phyloP scores from a whole-genome alignment of 2,113 vertebrate genomes.

The Abramis brama region DNA sequence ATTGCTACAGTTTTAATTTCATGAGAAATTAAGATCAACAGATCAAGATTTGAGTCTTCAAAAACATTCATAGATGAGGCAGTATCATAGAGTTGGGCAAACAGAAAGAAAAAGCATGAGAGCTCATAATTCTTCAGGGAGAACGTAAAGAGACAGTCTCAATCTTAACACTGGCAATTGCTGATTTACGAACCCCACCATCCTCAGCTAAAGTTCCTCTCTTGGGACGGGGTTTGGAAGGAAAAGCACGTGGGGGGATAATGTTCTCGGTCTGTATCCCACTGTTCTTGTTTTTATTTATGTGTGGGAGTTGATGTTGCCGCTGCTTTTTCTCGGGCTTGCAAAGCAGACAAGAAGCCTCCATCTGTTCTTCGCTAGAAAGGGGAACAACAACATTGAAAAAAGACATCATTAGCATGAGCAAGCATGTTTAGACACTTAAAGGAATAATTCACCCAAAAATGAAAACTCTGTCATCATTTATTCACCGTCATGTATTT shows the following conservation, averaged over 20 bases:
- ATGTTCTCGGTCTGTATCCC: slow-evolving; percentile 2
- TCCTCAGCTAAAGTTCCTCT: slow-evolving; percentile 15
- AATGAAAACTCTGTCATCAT: neutral
- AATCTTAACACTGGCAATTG: slow-evolving; percentile 42
- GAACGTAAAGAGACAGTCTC: slow-evolving; percentile 16
- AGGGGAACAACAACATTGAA: neutral
- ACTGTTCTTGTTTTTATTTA: slow-evolving; percentile 45
- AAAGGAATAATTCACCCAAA: neutral
- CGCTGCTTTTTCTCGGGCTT: slow-evolving; percentile 24
- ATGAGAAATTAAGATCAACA: neutral
- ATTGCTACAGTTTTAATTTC: neutral
- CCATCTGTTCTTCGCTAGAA: slow-evolving; percentile 27
- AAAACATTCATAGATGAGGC: slow-evolving; percentile 16
- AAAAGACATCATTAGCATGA: neutral
- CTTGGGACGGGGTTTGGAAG: neutral
- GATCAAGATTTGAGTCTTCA: neutral
- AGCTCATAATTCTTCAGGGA: slow-evolving; percentile 32
- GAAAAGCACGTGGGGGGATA: neutral
- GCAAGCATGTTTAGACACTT: neutral
- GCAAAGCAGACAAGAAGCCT: slow-evolving; percentile 5
- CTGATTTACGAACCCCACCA: slow-evolving; percentile 52
- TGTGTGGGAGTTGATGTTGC: slow-evolving; percentile 24
- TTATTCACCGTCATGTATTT: neutral
- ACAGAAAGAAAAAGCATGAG: slow-evolving; percentile 23
- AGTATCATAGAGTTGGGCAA: neutral